A percentile compares a stretch with the other conserved stretches of the same genome.
These are phyloP conservation scores for Lithophane semibrunnea DNA, from an alignment of 2,888 invertebrate species.

Conservation along the genomic window DNA sequence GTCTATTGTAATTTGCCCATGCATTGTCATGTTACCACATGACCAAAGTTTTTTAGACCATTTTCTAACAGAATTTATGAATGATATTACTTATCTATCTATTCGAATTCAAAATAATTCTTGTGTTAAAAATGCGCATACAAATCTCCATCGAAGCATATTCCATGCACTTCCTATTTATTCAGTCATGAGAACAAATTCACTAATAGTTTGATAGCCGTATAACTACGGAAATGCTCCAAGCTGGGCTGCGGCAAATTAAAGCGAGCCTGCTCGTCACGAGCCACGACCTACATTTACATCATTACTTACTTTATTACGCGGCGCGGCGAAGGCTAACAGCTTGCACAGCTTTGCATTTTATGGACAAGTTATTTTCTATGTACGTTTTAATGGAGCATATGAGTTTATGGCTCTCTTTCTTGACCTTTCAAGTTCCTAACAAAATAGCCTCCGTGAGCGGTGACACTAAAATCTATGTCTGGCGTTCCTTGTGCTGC, in stretches of 20 bases:
- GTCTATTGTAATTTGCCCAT: neutral
- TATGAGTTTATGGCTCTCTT: conserved; percentile 29
- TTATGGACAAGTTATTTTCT: conserved; percentile 55
- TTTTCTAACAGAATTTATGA: conserved; percentile 9
- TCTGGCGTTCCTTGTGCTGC: neutral
- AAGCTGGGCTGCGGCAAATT: conserved; percentile 66
- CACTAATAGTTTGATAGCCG: conserved; percentile 43
- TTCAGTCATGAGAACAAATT: conserved; percentile 43
- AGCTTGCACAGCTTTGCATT: conserved; percentile 63
- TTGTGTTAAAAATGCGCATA: neutral
- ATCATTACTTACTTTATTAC: conserved; percentile 73
- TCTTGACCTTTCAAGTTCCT: conserved; percentile 18
- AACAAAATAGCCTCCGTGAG: neutral
- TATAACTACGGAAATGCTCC: conserved; percentile 39
- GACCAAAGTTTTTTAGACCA: neutral
- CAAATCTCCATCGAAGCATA: neutral
- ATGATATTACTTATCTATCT: neutral
- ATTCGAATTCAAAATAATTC: neutral
- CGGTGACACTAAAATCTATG: neutral
- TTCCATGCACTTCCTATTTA: conserved; percentile 4
- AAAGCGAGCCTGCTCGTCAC: conserved; percentile 59
- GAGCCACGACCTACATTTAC: conserved; percentile 74
- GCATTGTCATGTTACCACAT: neutral
- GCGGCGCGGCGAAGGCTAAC: conserved; percentile 55
- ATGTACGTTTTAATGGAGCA: conserved; percentile 43